These are phyloP conservation scores for Elysia crispata DNA, from an alignment of 2,888 invertebrate genomes.

Conservation along the genomic window DNA sequence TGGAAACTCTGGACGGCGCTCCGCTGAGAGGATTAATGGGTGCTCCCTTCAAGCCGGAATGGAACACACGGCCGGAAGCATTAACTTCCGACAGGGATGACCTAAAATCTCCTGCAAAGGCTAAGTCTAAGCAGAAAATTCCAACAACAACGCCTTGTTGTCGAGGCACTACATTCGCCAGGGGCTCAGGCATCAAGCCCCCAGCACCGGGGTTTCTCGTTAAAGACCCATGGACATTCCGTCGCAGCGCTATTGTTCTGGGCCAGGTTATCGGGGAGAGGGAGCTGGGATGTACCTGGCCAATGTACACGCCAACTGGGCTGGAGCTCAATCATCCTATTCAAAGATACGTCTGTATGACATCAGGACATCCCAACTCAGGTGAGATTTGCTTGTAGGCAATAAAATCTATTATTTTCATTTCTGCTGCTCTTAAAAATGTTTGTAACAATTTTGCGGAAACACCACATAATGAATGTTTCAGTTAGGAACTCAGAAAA, in stretches of 20 bases:
- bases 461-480: too few species aligned
- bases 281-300: conserved; percentile 28
- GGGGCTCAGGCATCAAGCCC: too few species aligned
- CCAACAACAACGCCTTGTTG: not conserved
- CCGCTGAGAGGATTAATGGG: conserved; percentile 22
- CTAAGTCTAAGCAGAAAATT: not conserved
- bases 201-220: too few species aligned
- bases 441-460: too few species aligned
- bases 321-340: conserved; percentile 38
- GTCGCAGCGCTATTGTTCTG: not conserved
- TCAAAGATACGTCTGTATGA: too few species aligned
- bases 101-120: not conserved
- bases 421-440: too few species aligned
- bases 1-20: conserved; percentile 34
- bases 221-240: conserved; percentile 5
- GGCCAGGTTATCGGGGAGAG: conserved; percentile 29
- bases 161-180: too few species aligned
- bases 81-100: not conserved
- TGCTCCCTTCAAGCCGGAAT: not conserved
- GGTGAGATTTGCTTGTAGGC: too few species aligned
- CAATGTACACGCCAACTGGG: conserved; percentile 30
- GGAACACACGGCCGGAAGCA: too few species aligned
- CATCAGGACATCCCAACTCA: too few species aligned
- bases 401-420: too few species aligned
- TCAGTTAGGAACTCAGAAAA: too few species aligned